phyloP scores from a whole-genome alignment of 2,888 invertebrate genomes.

The Saturnia pavonia region DNA sequence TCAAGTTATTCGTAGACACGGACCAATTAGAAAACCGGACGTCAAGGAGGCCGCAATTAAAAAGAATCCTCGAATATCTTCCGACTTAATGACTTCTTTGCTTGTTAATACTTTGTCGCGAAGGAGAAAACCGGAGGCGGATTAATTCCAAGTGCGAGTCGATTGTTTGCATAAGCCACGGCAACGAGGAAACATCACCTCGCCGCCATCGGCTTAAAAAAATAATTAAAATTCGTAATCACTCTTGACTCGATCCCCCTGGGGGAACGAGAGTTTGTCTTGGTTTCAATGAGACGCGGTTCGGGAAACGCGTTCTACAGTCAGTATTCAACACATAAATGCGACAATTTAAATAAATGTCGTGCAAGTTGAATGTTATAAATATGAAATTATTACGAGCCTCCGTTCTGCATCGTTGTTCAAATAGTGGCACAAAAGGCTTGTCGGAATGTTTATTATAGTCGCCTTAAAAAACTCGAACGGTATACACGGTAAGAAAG shows the following conservation, averaged over 20 bases:
- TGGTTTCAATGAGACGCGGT: conserved; percentile 40
- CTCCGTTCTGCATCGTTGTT: conserved; percentile 51
- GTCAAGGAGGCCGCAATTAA: conserved; percentile 78
- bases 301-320: conserved; percentile 10
- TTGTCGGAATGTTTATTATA: conserved; percentile 70
- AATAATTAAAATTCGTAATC: conserved; percentile 83
- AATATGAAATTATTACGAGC: conserved; percentile 66
- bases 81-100: conserved; percentile 81
- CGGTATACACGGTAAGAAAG: conserved; percentile 69
- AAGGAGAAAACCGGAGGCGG: conserved; percentile 76
- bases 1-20: conserved; percentile 67
- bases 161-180: conserved; percentile 81
- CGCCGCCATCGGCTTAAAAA: conserved; percentile 81
- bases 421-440: conserved; percentile 63
- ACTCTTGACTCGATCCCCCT: conserved; percentile 77
- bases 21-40: conserved; percentile 77
- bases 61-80: conserved; percentile 79
- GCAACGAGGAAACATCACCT: conserved; percentile 78
- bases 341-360: not conserved
- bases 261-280: conserved; percentile 60
- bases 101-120: conserved; percentile 82
- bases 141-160: conserved; percentile 82
- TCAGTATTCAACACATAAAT: conserved; percentile 24
- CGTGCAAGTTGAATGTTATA: conserved; percentile 25
- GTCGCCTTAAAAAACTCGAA: conserved; percentile 66